Base-by-base conservation (phyloP, 2,113 vertebrate species). In the Bubalus kerabau region DNA sequence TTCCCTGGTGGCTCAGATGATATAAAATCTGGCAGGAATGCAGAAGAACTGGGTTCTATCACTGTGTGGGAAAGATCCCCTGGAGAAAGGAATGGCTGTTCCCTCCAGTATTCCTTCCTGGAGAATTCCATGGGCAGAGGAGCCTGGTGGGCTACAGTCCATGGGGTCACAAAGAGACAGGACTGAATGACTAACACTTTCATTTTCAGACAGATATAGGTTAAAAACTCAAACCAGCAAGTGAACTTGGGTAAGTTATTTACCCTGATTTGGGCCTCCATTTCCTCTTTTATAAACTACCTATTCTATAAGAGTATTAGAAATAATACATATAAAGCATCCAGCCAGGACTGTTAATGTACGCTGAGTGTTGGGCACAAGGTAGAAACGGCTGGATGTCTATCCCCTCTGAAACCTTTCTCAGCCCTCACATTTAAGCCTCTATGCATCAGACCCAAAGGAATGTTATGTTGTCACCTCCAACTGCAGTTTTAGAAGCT, bases 381-480 rank as follows among this genome's bases (percentile, higher is more conserved):
- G 78, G 78, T 21, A 40, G 26, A 81, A 62, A 36, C 4, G 1
- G n/a, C 3, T 24, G 15, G 21, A 26, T 0, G 0, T 24, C 50
- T 36, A 12, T 46, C 15, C 82, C 54, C 90, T 94, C 80, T 14
- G 48, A 71, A 62, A 19, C 13, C 46, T 1, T 13, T 43, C 48
- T 80, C 57, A 28, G 71, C 50, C 96, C 57, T 90, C 59, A 21
- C 74, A 36, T 48, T 57, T 84, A 4, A 52, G n/a, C 84, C 5
- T 30, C 28, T 78, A 26, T 82, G 87, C 57, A 62, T 96, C 95
- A 96, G 95, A 85, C 80, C 81, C 87, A 74, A 94, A 97, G 96
- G 97, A 97, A 97, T 97, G 97, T 17, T 71, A 85, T 82, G 95
- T 2, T 96, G 97, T 98, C 98, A 96, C 92, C 94, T 97, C 94